Conservation (phyloP, 1,140 invertebrate genomes). For the Parasteatoda tepidariorum region DNA sequence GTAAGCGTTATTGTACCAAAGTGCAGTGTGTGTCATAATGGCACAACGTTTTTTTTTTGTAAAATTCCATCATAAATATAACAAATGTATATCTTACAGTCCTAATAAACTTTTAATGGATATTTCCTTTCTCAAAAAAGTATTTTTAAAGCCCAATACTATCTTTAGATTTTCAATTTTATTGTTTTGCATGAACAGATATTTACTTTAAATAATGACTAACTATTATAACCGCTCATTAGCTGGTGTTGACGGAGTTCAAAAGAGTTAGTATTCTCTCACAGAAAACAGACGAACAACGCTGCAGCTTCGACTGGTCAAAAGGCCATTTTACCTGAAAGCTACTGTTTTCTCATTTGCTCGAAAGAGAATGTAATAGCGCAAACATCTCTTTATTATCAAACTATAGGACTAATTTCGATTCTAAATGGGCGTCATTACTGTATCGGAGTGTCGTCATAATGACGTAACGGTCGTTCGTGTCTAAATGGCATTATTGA, state of each 20-base stretch:
- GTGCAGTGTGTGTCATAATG: too few relatives aligned
- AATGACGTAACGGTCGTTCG: conserved; percentile 9
- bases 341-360: not conserved
- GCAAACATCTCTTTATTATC: not conserved
- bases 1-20: not conserved
- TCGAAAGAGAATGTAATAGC: not conserved
- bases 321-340: not conserved
- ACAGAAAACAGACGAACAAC: not conserved
- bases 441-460: not conserved
- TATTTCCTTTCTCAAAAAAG: too few relatives aligned
- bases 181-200: not conserved
- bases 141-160: too few relatives aligned
- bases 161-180: not conserved
- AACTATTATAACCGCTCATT: too few relatives aligned
- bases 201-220: not conserved
- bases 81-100: too few relatives aligned
- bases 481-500: not conserved
- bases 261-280: not conserved
- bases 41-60: too few relatives aligned
- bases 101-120: too few relatives aligned
- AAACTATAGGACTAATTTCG: not conserved
- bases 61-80: too few relatives aligned
- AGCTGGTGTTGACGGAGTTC: too few relatives aligned
- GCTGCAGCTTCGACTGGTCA: not conserved
- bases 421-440: not conserved